Evolutionary conservation across 2,888 invertebrate genomes (phyloP).

Genomic region (Ariolimax columbianus): DNA sequence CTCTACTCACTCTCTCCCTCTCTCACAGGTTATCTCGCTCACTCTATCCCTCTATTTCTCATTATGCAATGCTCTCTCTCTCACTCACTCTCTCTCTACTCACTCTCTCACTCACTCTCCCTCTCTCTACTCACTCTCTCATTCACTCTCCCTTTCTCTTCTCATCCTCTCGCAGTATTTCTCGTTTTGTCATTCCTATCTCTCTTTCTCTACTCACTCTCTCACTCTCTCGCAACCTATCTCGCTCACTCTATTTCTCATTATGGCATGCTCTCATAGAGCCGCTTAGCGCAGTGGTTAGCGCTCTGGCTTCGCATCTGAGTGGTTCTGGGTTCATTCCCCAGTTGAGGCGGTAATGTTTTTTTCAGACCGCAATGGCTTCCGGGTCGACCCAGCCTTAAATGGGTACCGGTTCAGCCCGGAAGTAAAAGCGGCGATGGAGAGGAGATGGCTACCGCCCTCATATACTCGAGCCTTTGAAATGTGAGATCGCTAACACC

Average conservation of each 20-base stretch:
- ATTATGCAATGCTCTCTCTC: background rate
- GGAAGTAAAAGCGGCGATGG: no score
- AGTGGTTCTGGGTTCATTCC: no score
- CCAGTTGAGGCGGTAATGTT: no score
- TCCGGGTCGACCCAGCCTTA: no score
- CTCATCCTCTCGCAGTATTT: background rate
- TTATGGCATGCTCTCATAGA: background rate
- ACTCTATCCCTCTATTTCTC: background rate
- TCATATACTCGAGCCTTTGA: no score
- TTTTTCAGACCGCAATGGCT: no score
- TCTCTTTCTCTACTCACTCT: background rate
- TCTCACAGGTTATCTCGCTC: background rate
- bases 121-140: background rate
- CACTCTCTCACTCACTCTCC: background rate
- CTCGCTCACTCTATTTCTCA: background rate
- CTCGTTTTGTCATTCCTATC: background rate
- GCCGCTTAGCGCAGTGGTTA: no score
- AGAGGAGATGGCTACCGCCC: no score
- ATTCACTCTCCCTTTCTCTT: background rate
- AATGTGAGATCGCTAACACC: no score
- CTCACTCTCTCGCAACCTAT: background rate
- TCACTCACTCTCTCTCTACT: background rate
- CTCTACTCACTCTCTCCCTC: background rate
- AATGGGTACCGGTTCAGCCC: no score
- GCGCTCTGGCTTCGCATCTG: no score